phyloP scores from a whole-genome alignment of 2,797 vertebrate species.

The Enteromius paludinosus region DNA sequence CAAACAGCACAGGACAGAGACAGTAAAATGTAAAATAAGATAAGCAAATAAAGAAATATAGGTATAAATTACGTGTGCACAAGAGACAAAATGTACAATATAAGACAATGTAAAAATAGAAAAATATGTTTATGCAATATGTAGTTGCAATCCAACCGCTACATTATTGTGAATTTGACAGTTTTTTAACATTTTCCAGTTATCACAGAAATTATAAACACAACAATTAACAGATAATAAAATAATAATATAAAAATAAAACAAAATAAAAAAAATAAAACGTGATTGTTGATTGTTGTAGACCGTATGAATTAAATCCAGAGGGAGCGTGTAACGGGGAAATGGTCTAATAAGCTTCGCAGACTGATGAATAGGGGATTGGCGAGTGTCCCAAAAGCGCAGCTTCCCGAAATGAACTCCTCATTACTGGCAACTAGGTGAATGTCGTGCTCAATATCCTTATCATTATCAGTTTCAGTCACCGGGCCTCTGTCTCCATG shows the following conservation, averaged over 20 bases:
- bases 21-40: neutral
- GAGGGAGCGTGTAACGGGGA: neutral
- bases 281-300: neutral
- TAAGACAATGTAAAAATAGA: neutral
- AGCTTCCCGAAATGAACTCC: neutral
- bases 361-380: neutral
- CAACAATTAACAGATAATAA: neutral
- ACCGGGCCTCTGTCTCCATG: neutral
- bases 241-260: neutral
- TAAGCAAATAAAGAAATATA: neutral
- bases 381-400: slow-evolving; percentile 14
- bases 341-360: neutral
- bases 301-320: neutral
- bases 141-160: neutral
- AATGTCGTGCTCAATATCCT: neutral
- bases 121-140: neutral
- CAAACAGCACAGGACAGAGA: neutral
- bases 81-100: neutral
- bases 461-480: neutral
- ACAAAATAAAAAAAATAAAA: neutral
- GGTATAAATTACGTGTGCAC: neutral
- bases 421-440: neutral
- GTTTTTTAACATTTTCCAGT: neutral
- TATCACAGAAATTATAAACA: too few relatives aligned
- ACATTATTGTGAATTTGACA: neutral